phyloP scores from a whole-genome alignment of 2,888 invertebrate genomes.

The Myathropa florea region DNA sequence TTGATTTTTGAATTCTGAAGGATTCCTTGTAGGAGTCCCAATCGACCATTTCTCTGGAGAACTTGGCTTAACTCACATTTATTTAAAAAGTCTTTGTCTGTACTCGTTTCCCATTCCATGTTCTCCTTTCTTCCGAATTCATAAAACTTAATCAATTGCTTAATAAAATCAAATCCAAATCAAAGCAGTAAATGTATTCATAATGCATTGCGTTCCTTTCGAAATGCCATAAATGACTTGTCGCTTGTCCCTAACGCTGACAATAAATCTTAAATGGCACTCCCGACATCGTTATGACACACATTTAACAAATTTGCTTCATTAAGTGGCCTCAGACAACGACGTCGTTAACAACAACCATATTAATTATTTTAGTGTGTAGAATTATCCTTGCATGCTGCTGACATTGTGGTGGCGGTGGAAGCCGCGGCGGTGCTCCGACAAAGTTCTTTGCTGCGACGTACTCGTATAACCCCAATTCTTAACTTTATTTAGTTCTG shows the following conservation, averaged over 20 bases:
- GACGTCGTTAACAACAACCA: constrained; percentile 25
- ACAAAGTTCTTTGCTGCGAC: not conserved
- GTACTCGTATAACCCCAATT: constrained; percentile 27
- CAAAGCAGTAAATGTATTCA: not conserved
- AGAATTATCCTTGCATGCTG: constrained; percentile 35
- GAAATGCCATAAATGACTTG: not conserved
- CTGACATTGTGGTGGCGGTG: not conserved
- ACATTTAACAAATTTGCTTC: constrained; percentile 2
- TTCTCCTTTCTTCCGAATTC: not conserved
- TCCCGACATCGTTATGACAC: constrained; percentile 6
- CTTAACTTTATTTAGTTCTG: constrained; percentile 26
- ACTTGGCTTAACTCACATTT: no score
- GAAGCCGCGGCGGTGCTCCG: not conserved
- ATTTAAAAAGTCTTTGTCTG: not conserved
- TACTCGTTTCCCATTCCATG: not conserved
- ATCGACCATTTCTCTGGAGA: no score
- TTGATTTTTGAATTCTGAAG: no score
- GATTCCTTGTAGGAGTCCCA: no score
- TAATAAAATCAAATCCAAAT: not conserved
- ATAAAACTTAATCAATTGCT: not conserved
- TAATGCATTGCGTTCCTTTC: not conserved
- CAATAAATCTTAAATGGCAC: not conserved
- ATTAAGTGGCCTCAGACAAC: constrained; percentile 20
- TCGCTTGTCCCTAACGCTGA: not conserved
- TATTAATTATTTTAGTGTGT: constrained; percentile 34